Evolutionary conservation across 2,888 invertebrate species (phyloP).

Genomic region (Globia sparganii): DNA sequence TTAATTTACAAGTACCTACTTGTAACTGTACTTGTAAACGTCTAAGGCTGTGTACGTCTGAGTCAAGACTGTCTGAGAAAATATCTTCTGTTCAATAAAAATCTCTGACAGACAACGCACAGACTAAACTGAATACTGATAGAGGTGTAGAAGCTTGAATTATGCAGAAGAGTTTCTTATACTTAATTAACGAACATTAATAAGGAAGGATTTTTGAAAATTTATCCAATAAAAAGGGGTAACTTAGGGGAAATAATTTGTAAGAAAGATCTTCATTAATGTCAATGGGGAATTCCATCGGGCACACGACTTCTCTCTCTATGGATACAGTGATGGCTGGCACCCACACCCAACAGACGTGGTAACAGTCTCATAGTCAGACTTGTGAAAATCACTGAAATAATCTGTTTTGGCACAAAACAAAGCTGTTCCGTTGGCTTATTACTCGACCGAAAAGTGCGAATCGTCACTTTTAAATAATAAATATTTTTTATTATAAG

Average conservation of each 20-base stretch:
- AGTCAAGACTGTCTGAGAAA: not conserved
- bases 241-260: not conserved
- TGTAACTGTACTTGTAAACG: too few species aligned
- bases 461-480: not conserved
- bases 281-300: not conserved
- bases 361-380: not conserved
- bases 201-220: not conserved
- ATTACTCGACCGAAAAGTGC: not conserved
- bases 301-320: not conserved
- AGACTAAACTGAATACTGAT: not conserved
- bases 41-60: not conserved
- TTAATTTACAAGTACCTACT: slow-evolving; percentile 15
- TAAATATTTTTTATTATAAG: not conserved
- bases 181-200: not conserved
- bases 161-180: not conserved
- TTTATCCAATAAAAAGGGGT: too few species aligned
- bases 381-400: not conserved
- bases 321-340: not conserved
- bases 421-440: not conserved
- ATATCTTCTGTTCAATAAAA: not conserved
- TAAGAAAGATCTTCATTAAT: not conserved
- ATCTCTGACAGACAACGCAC: not conserved
- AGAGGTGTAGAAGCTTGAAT: not conserved
- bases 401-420: not conserved
- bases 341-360: not conserved